Evolutionary conservation across 1,140 invertebrate species (phyloP).

Genomic region (Brachionus rotundiformis): DNA sequence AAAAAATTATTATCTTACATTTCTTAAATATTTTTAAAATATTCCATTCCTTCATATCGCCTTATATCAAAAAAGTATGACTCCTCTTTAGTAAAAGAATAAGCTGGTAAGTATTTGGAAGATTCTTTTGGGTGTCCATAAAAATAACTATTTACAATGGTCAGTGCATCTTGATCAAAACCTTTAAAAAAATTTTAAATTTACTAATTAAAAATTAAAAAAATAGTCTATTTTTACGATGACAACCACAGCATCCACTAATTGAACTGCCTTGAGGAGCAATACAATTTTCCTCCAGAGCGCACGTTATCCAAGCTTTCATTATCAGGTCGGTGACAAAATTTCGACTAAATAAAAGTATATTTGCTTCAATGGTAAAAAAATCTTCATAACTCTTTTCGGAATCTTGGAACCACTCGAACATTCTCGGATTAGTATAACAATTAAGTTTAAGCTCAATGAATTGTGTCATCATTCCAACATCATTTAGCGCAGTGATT

Average conservation of each 20-base stretch:
- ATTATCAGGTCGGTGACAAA: conserved; percentile 35
- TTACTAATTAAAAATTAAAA: not conserved
- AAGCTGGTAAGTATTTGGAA: not conserved
- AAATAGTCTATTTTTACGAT: conserved; percentile 13
- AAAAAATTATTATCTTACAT: too few relatives aligned
- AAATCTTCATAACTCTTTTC: not conserved
- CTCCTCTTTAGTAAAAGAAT: conserved; percentile 37
- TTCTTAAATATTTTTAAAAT: conserved; percentile 30
- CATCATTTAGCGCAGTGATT: not conserved
- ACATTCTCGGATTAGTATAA: conserved; percentile 32
- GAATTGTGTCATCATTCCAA: conserved; percentile 45
- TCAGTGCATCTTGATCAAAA: conserved; percentile 49
- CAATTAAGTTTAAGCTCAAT: conserved; percentile 35
- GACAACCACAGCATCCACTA: conserved; percentile 44
- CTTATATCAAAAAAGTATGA: conserved; percentile 41
- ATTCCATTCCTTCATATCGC: conserved; percentile 40
- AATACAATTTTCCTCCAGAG: conserved; percentile 36
- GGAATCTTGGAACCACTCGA: not conserved
- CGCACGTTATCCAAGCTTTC: conserved; percentile 51
- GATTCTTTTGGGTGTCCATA: conserved; percentile 38
- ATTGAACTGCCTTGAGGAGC: conserved; percentile 19
- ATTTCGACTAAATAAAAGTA: conserved; percentile 1
- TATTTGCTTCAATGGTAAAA: conserved; percentile 39
- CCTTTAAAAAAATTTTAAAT: not conserved
- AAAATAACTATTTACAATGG: conserved; percentile 37